Conservation (phyloP, 2,888 invertebrate species). For the Phengaris alcon region DNA sequence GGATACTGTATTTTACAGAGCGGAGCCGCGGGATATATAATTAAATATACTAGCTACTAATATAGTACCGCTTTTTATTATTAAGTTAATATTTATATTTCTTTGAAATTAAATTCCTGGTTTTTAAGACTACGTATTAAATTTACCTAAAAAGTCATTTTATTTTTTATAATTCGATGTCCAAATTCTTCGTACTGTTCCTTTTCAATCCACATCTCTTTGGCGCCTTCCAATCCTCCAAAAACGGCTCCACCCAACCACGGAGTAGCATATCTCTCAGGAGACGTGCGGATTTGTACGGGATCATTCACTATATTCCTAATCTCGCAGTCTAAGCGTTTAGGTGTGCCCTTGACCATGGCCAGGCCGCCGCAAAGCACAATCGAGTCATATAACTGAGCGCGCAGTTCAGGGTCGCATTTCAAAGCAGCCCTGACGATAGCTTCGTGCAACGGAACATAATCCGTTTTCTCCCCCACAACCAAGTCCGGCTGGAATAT, state of each 20-base stretch:
- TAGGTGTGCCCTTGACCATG: slow-evolving; percentile 51
- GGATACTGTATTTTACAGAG: too few species aligned
- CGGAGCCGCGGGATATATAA: too few species aligned
- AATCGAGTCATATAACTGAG: slow-evolving; percentile 51
- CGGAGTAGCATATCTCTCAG: slow-evolving; percentile 53
- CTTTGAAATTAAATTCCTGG: background rate
- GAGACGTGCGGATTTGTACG: slow-evolving; percentile 47
- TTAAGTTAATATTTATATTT: background rate
- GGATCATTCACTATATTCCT: slow-evolving; percentile 41
- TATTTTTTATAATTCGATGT: slow-evolving; percentile 55
- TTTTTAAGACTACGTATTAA: background rate
- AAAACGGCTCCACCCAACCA: slow-evolving; percentile 68
- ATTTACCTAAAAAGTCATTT: slow-evolving; percentile 44
- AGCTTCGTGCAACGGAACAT: slow-evolving; percentile 50
- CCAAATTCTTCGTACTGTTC: slow-evolving; percentile 63
- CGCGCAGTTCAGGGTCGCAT: slow-evolving; percentile 34
- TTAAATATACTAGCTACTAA: too few species aligned
- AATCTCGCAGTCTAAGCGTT: slow-evolving; percentile 51
- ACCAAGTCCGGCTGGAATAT: slow-evolving; percentile 52
- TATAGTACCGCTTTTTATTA: too few species aligned
- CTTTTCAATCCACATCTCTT: slow-evolving; percentile 55
- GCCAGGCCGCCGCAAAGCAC: slow-evolving; percentile 57
- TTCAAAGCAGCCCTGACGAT: slow-evolving; percentile 45
- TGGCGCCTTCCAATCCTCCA: slow-evolving; percentile 52
- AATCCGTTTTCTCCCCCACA: slow-evolving; percentile 40